phyloP scores from a whole-genome alignment of 1,140 invertebrate species.

The Ditylenchus dipsaci region DNA sequence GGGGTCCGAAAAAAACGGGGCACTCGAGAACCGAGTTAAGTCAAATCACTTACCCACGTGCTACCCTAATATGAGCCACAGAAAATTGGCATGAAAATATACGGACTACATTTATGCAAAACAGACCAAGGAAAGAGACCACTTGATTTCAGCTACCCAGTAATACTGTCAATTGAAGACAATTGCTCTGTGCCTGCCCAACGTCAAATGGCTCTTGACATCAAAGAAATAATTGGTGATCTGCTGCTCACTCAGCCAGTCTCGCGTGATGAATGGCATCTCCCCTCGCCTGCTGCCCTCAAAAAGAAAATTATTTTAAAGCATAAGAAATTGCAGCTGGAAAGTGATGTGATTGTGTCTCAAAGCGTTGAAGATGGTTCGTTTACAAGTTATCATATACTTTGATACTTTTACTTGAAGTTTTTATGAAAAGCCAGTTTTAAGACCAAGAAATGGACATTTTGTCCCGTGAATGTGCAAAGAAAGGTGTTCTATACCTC shows the following conservation, averaged over 20 bases:
- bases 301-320: conserved; percentile 63
- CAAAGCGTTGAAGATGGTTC: conserved; percentile 34
- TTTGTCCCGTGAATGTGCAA: conserved; percentile 42
- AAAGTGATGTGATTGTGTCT: conserved; percentile 36
- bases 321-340: conserved; percentile 56
- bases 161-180: conserved; percentile 96
- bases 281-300: conserved; percentile 81
- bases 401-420: too few relatives aligned
- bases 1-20: too few relatives aligned
- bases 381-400: too few relatives aligned
- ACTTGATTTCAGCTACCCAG: conserved; percentile 70
- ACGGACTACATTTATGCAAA: too few relatives aligned
- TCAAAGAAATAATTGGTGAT: conserved; percentile 82
- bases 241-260: conserved; percentile 49
- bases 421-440: too few relatives aligned
- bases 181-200: conserved; percentile 93
- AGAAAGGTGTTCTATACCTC: conserved; percentile 28
- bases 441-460: conserved; percentile 43
- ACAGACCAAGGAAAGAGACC: too few relatives aligned
- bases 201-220: conserved; percentile 83
- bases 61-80: too few relatives aligned
- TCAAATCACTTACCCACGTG: too few relatives aligned
- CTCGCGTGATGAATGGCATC: conserved; percentile 42
- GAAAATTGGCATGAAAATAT: neutral
- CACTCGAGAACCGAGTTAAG: too few relatives aligned